Evolutionary conservation across 2,797 vertebrate genomes (phyloP), one percentile per base, ranked within the genome.

Genomic region (Rhinatrema bivittatum): DNA sequence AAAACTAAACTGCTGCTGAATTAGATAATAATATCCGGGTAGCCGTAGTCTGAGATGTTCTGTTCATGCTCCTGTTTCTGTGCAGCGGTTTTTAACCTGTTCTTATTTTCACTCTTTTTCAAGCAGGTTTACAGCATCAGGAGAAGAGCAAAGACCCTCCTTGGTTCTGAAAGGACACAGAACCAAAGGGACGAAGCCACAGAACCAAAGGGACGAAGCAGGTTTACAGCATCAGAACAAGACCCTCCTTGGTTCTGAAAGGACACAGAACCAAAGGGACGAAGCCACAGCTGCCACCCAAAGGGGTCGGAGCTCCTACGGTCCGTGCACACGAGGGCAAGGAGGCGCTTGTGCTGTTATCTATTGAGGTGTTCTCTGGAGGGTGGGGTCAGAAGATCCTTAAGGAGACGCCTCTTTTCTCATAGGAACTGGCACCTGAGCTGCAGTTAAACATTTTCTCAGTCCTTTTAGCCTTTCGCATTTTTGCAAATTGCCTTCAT

Each of bases 161-260:
- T 46, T 97, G 94, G 93, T 97, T 94, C 76, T 96, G 78, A 90
- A 50, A 50, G n/a, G 62, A 41, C 48, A 43, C 28, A 36, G 24
- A 17, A 55, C 47, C 37, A 39, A n/a, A n/a, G n/a, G n/a, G n/a
- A n/a, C n/a, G n/a, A n/a, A n/a, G n/a, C n/a, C n/a, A n/a, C n/a
- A n/a, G n/a, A n/a, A n/a, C n/a, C n/a, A n/a, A n/a, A n/a, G n/a
- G n/a, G n/a, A n/a, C n/a, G n/a, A 50, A 46, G 11, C 69, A 97
- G 93, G 84, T 73, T 76, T 86, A 42, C 91, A 84, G 44, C 74
- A 94, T 68, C 91, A 90, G 56, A 90, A 93, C 70, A 97, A 72
- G 81, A 89, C 17, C 72, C 88, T 25, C 77, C 86, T 46, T 97
- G 94, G 93, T 97, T 94, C 76, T 96, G 78, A 90, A 50, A 50